A percentile compares a stretch with the other conserved stretches of the same genome.
Evolutionary conservation across 2,888 invertebrate species (phyloP).

Genomic region (Rhimphoctona megacephalus): DNA sequence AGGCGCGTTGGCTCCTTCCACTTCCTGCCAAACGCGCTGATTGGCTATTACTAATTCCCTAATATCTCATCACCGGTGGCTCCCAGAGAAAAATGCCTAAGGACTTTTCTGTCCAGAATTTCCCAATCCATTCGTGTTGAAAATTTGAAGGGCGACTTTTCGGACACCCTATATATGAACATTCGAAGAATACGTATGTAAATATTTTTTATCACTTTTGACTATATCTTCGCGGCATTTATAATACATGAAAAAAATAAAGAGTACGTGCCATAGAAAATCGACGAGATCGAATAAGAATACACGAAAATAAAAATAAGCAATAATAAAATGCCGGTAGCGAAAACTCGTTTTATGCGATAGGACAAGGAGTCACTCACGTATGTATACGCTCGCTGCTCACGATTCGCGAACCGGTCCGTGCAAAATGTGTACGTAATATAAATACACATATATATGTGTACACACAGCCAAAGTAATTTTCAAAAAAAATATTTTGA

Average conservation of each 20-base stretch:
- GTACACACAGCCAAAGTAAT: neutral
- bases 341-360: conserved; percentile 48
- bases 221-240: neutral
- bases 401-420: conserved; percentile 45
- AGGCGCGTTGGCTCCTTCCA: neutral
- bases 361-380: conserved; percentile 33
- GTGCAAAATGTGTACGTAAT: conserved; percentile 17
- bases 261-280: conserved; percentile 1
- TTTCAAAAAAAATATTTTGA: conserved; percentile 5
- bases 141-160: neutral
- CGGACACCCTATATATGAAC: neutral
- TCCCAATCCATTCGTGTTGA: neutral
- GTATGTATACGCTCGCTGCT: conserved; percentile 13
- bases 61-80: neutral
- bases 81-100: neutral
- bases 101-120: neutral
- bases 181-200: neutral
- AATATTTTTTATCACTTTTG: neutral
- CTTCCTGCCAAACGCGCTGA: neutral
- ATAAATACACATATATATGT: neutral
- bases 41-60: neutral
- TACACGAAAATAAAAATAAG: conserved; percentile 7
- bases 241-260: neutral
- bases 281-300: neutral
- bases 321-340: conserved; percentile 11